Evolutionary conservation across 2,888 invertebrate genomes (phyloP).

Genomic region (Stegophylla sp.): DNA sequence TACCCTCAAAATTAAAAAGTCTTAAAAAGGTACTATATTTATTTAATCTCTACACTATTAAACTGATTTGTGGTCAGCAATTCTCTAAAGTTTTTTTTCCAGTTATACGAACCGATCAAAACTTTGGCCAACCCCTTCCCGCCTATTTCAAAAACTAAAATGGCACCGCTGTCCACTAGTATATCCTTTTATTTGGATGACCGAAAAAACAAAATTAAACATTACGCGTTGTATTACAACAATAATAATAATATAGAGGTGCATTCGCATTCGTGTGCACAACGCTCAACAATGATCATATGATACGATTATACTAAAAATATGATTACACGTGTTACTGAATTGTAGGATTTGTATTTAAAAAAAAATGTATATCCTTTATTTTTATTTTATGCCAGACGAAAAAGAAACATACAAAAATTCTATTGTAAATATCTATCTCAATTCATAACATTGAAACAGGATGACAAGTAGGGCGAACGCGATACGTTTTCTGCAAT

Average conservation of each 20-base stretch:
- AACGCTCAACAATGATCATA: slow-evolving; percentile 9
- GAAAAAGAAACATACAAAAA: background rate
- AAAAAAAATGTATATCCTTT: slow-evolving; percentile 25
- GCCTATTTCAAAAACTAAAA: no score
- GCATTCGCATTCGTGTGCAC: background rate
- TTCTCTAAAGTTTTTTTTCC: no score
- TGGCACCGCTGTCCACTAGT: no score
- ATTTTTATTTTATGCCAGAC: slow-evolving; percentile 1
- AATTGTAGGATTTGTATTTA: slow-evolving; percentile 32
- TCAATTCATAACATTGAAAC: slow-evolving; percentile 47
- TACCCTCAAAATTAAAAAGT: no score
- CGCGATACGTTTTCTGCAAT: slow-evolving; percentile 21
- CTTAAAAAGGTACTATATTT: no score
- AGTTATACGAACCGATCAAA: no score
- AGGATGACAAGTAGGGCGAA: slow-evolving; percentile 31
- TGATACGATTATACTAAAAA: slow-evolving; percentile 28
- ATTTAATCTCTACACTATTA: no score
- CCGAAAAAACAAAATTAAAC: background rate
- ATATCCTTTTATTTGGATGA: background rate
- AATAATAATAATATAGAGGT: no score
- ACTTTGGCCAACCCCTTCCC: no score
- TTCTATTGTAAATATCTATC: slow-evolving; percentile 38
- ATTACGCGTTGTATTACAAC: background rate
- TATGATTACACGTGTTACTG: slow-evolving; percentile 9
- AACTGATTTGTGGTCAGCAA: no score